These are phyloP conservation scores for Aurelia sp. DNA, from an alignment of 30 jellyfish, hydroid and myxozoan species.

Conservation along the genomic window DNA sequence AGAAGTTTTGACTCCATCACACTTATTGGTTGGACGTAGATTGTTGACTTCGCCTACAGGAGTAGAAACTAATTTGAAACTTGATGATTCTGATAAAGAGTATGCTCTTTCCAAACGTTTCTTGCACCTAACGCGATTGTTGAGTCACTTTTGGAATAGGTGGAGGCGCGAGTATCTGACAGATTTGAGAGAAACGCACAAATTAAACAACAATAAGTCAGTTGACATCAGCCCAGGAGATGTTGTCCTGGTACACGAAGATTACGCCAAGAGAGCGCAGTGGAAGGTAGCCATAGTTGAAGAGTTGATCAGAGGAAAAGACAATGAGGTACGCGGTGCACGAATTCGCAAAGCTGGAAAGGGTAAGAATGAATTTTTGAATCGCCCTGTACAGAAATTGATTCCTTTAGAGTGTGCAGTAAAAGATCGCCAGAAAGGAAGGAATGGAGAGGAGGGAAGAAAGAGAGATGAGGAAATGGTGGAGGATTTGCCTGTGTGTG, in stretches of 20 bases:
- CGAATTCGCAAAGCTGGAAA: constrained; percentile 37
- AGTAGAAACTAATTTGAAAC: not conserved
- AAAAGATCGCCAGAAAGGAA: constrained; percentile 10
- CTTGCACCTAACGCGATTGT: constrained; percentile 11
- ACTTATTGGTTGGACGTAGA: constrained; percentile 14
- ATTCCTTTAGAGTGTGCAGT: constrained; percentile 58
- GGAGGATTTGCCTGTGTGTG: not conserved
- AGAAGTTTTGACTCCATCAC: constrained; percentile 36
- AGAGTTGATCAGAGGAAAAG: constrained; percentile 47
- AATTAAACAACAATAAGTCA: not conserved
- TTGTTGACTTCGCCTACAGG: not conserved
- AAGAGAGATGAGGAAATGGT: not conserved
- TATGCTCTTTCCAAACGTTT: constrained; percentile 12
- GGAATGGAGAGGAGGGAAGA: constrained; percentile 20
- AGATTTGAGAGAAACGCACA: constrained; percentile 33
- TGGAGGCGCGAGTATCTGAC: constrained; percentile 44
- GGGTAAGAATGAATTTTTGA: constrained; percentile 46
- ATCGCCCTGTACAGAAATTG: constrained; percentile 51
- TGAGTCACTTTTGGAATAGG: constrained; percentile 39
- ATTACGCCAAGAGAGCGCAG: constrained; percentile 9
- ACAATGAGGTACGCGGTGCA: constrained; percentile 50
- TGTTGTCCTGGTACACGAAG: constrained; percentile 52
- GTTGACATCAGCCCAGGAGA: constrained; percentile 12
- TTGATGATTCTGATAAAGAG: not conserved
- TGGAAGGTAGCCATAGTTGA: constrained; percentile 58